phyloP scores from a whole-genome alignment of 92 coral and sea anemone genomes.

The Paragorgia papillata region DNA sequence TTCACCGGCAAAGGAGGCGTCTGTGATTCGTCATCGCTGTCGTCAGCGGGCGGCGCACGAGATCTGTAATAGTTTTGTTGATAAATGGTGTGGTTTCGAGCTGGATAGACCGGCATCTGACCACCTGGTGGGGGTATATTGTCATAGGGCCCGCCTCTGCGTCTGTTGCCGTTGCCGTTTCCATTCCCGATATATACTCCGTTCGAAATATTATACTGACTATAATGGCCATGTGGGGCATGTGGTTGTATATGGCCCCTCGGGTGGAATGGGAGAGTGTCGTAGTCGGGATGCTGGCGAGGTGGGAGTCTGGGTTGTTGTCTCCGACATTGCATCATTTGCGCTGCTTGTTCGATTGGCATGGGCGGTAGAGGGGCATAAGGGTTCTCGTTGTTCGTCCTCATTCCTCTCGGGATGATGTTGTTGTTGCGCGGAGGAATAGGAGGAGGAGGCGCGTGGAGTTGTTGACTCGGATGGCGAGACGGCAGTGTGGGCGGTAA shows the following conservation, averaged over 20 bases:
- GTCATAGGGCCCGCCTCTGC: slow-evolving; percentile 33
- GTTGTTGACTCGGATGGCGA: slow-evolving; percentile 29
- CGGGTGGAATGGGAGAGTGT: slow-evolving; percentile 28
- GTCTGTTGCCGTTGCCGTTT: not conserved
- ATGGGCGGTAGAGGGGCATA: slow-evolving; percentile 60
- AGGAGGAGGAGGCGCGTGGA: slow-evolving; percentile 66
- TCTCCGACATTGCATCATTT: slow-evolving; percentile 39
- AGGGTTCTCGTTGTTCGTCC: slow-evolving; percentile 49
- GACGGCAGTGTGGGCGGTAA: slow-evolving; percentile 60
- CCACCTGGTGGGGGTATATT: slow-evolving; percentile 46
- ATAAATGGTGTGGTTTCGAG: slow-evolving; percentile 3
- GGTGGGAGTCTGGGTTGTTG: slow-evolving; percentile 69
- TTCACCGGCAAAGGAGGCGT: slow-evolving; percentile 9
- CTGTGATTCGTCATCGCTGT: slow-evolving; percentile 59
- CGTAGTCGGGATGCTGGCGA: slow-evolving; percentile 69
- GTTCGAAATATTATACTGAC: not conserved
- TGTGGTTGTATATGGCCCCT: slow-evolving; percentile 12
- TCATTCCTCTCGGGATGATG: slow-evolving; percentile 14
- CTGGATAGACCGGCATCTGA: slow-evolving; percentile 34
- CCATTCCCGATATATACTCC: slow-evolving; percentile 11
- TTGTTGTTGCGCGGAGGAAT: slow-evolving; percentile 45
- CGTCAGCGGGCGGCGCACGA: slow-evolving; percentile 83
- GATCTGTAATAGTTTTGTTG: slow-evolving; percentile 62
- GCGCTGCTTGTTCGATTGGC: slow-evolving; percentile 63
- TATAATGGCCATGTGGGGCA: slow-evolving; percentile 10